Evolutionary conservation across 2,797 vertebrate species (phyloP).

Genomic region (Tenualosa thibaudeaui): DNA sequence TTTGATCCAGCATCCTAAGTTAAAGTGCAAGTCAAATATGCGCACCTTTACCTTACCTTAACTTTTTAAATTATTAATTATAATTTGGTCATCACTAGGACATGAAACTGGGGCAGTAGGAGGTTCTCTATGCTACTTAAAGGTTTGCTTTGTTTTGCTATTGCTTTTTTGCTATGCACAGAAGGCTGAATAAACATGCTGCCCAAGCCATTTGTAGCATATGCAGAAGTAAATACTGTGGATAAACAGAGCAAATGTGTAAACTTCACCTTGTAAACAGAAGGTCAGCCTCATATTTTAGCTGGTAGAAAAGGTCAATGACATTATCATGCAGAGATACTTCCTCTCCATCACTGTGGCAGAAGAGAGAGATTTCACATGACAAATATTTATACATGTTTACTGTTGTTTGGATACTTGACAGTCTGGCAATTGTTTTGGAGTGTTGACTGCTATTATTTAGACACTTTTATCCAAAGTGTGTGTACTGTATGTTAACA

Average conservation of each 20-base stretch:
- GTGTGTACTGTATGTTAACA: no score
- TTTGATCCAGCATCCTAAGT: no score
- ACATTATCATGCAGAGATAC: conserved; percentile 82
- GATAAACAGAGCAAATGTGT: neutral
- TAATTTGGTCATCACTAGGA: no score
- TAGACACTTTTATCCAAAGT: no score
- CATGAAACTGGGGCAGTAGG: no score
- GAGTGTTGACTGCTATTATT: no score
- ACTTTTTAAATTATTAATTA: no score
- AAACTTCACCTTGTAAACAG: conserved; percentile 90
- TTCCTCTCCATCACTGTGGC: conserved; percentile 88
- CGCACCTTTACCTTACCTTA: no score
- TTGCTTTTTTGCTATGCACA: neutral
- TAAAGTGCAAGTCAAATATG: no score
- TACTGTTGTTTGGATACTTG: neutral
- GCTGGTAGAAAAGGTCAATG: conserved; percentile 80
- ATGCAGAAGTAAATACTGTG: neutral
- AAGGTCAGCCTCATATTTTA: conserved; percentile 91
- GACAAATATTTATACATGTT: neutral
- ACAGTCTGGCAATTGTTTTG: no score
- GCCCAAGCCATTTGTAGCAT: neutral
- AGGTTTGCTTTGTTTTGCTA: no score
- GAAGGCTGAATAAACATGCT: neutral
- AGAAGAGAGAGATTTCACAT: conserved; percentile 43
- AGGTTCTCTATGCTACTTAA: no score